phyloP scores from a whole-genome alignment of 1,140 invertebrate genomes.

The Drosophila truncata region DNA sequence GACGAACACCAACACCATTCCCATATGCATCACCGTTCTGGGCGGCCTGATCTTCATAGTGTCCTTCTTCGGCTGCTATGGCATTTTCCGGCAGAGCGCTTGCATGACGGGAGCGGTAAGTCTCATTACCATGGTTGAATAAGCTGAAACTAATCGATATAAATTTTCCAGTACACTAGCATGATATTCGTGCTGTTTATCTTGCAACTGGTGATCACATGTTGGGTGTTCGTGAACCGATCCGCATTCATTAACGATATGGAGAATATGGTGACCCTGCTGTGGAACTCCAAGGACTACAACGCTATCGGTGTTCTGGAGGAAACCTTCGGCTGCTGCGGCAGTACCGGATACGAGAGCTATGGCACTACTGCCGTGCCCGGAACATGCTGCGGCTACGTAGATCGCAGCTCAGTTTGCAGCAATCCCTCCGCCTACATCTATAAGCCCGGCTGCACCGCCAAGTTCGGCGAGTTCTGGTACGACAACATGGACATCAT shows the following conservation, averaged over 20 bases:
- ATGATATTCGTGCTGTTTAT: slow-evolving; percentile 88
- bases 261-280: slow-evolving; percentile 77
- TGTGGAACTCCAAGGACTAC: slow-evolving; percentile 52
- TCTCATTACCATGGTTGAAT: neutral
- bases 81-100: slow-evolving; percentile 91
- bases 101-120: slow-evolving; percentile 92
- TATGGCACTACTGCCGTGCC: slow-evolving; percentile 73
- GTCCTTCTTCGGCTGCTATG: slow-evolving; percentile 94
- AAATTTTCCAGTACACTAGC: slow-evolving; percentile 87
- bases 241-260: slow-evolving; percentile 85
- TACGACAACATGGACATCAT: slow-evolving; percentile 62
- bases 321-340: slow-evolving; percentile 88
- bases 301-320: slow-evolving; percentile 68
- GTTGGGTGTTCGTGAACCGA: slow-evolving; percentile 87
- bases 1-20: slow-evolving; percentile 86
- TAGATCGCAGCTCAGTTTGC: slow-evolving; percentile 65
- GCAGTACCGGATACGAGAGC: slow-evolving; percentile 84
- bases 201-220: slow-evolving; percentile 88
- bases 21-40: slow-evolving; percentile 89
- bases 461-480: slow-evolving; percentile 65
- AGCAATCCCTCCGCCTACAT: slow-evolving; percentile 47
- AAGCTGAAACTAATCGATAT: neutral
- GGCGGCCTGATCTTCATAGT: slow-evolving; percentile 91
- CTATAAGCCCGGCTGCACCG: slow-evolving; percentile 50
- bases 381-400: slow-evolving; percentile 85